These are phyloP conservation scores for Papilio machaon DNA, from an alignment of 1,140 invertebrate genomes.

Conservation along the genomic window DNA sequence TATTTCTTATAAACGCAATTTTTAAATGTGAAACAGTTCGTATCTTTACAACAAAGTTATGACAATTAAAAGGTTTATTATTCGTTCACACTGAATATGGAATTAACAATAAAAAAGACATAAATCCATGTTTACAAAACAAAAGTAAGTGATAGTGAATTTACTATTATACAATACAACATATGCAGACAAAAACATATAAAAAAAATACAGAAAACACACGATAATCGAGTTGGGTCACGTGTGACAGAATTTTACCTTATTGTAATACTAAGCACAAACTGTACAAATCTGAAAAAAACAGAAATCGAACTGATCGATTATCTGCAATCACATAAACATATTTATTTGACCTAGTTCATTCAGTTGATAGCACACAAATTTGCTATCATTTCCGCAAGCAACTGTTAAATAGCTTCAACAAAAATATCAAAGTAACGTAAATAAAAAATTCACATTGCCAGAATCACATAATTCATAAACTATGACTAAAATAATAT, in stretches of 20 bases:
- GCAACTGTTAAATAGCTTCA: constrained; percentile 22
- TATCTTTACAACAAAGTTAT: neutral
- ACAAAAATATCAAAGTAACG: constrained; percentile 29
- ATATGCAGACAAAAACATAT: no score
- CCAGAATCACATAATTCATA: constrained; percentile 56
- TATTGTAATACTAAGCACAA: neutral
- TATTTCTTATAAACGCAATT: neutral
- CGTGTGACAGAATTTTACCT: no score
- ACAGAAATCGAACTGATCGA: neutral
- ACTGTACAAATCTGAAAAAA: neutral
- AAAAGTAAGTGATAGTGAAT: neutral
- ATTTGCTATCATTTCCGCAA: constrained; percentile 3
- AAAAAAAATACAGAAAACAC: no score
- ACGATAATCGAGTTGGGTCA: no score
- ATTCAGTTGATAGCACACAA: constrained; percentile 5
- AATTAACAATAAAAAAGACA: neutral
- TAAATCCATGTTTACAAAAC: neutral
- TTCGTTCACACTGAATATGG: neutral
- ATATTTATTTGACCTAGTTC: neutral
- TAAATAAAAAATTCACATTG: constrained; percentile 41
- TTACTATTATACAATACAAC: neutral
- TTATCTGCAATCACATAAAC: neutral
- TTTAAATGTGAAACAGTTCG: no score
- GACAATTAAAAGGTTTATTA: neutral
- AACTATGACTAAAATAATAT: constrained; percentile 48